Conservation (phyloP, 1,140 invertebrate genomes). For the Orius insidiosus region DNA sequence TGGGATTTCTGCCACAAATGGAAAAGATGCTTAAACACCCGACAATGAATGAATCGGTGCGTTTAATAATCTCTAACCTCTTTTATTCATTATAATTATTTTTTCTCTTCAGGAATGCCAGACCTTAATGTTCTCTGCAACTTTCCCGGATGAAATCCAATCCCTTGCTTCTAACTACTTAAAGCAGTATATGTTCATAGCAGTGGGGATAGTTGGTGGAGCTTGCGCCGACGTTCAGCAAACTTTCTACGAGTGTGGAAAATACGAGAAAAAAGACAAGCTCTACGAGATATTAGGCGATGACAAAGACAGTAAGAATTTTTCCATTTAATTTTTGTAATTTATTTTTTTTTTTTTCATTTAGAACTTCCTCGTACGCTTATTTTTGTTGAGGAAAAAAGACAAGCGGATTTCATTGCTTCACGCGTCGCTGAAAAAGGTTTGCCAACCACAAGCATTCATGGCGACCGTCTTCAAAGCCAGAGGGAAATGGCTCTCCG, state of each 20-base stretch:
- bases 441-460: conserved; percentile 71
- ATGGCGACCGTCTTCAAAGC: conserved; percentile 76
- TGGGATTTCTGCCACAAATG: conserved; percentile 68
- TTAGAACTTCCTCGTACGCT: conserved; percentile 38
- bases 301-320: conserved; percentile 27
- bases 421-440: conserved; percentile 46
- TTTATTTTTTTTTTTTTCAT: conserved; percentile 22
- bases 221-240: conserved; percentile 83
- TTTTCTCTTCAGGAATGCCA: conserved; percentile 47
- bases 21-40: conserved; percentile 54
- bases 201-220: conserved; percentile 90
- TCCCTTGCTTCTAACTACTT: conserved; percentile 91
- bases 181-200: conserved; percentile 95
- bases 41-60: conserved; percentile 40
- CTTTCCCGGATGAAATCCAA: conserved; percentile 98
- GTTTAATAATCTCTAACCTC: background rate
- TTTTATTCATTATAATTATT: too few species aligned
- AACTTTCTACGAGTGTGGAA: conserved; percentile 48
- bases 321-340: too few species aligned
- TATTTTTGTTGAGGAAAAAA: conserved; percentile 81
- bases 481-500: conserved; percentile 74
- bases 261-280: conserved; percentile 45
- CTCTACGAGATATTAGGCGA: conserved; percentile 50
- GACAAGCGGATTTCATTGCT: conserved; percentile 76
- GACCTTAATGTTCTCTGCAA: conserved; percentile 99